A percentile compares a stretch with the other conserved stretches of the same genome.
Evolutionary conservation across 37 sponge, comb jelly and placozoan species (phyloP).

Genomic region (Beroe ovata): DNA sequence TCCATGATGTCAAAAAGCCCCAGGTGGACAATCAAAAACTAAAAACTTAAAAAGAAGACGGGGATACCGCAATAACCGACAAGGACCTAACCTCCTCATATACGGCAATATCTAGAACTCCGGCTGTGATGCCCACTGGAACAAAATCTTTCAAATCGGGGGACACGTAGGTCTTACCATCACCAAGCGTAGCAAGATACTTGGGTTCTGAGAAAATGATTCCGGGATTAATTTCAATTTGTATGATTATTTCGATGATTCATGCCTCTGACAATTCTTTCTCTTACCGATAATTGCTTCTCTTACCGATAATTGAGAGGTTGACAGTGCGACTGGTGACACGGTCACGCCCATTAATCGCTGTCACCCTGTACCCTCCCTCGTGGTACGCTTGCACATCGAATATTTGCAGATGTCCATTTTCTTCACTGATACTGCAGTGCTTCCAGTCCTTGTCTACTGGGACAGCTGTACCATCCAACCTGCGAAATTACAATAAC

Average conservation of each 20-base stretch:
- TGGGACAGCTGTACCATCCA: background rate
- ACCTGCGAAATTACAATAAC: background rate
- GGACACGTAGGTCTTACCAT: constrained; percentile 26
- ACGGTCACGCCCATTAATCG: constrained; percentile 7
- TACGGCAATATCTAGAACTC: constrained; percentile 42
- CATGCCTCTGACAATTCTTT: too few species aligned
- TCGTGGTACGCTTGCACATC: constrained; percentile 53
- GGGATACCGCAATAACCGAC: too few species aligned
- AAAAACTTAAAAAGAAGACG: too few species aligned
- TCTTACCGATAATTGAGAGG: constrained; percentile 5
- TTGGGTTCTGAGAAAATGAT: constrained; percentile 18
- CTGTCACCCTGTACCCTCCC: background rate
- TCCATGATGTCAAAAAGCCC: too few species aligned
- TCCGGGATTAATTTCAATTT: too few species aligned
- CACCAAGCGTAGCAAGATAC: constrained; percentile 19
- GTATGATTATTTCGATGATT: too few species aligned
- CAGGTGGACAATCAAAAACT: too few species aligned
- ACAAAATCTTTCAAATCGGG: background rate
- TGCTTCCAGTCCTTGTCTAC: background rate
- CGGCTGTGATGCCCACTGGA: constrained; percentile 1
- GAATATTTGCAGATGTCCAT: constrained; percentile 23
- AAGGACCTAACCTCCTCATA: background rate
- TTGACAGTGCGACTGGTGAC: background rate
- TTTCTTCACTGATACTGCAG: background rate
- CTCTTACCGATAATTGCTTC: too few species aligned